phyloP scores from a whole-genome alignment of 2,797 vertebrate species.

The Spea hammondii region DNA sequence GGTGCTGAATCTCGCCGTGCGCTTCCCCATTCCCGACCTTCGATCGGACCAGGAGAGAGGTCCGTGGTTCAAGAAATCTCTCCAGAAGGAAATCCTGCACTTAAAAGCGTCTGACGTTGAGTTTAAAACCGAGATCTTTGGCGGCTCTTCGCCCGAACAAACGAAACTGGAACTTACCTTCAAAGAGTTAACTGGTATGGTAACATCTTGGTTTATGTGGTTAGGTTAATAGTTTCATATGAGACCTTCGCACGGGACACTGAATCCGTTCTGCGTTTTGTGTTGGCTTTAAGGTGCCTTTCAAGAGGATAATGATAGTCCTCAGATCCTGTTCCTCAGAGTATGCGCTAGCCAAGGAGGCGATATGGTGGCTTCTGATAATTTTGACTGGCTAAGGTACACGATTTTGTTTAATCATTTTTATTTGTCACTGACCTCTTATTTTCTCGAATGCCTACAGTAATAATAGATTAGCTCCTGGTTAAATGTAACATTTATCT shows the following conservation, averaged over 20 bases:
- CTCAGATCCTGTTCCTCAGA: conserved; percentile 77
- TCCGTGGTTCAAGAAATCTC: conserved; percentile 96
- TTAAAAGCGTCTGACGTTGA: conserved; percentile 86
- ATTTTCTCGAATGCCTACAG: no score
- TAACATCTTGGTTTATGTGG: not conserved
- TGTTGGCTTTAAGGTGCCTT: conserved; percentile 75
- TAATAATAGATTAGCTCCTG: no score
- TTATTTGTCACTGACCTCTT: not conserved
- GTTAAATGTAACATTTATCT: no score
- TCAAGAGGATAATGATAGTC: conserved; percentile 79
- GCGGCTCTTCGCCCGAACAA: conserved; percentile 86
- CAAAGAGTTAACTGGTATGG: conserved; percentile 85
- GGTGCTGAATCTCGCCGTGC: conserved; percentile 79
- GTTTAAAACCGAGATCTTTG: conserved; percentile 88
- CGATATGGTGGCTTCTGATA: conserved; percentile 85
- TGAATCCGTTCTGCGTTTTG: not conserved
- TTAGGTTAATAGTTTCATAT: no score
- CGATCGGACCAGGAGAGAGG: conserved; percentile 96
- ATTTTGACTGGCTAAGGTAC: conserved; percentile 96
- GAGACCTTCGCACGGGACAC: not conserved
- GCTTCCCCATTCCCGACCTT: conserved; percentile 95
- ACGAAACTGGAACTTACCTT: conserved; percentile 93
- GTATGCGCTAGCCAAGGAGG: conserved; percentile 87
- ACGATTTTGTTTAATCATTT: conserved; percentile 3
- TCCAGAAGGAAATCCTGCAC: conserved; percentile 90